A percentile compares a stretch with the other conserved stretches of the same genome.
Evolutionary conservation across 2,888 invertebrate species (phyloP).

Genomic region (Luperina nickerlii): DNA sequence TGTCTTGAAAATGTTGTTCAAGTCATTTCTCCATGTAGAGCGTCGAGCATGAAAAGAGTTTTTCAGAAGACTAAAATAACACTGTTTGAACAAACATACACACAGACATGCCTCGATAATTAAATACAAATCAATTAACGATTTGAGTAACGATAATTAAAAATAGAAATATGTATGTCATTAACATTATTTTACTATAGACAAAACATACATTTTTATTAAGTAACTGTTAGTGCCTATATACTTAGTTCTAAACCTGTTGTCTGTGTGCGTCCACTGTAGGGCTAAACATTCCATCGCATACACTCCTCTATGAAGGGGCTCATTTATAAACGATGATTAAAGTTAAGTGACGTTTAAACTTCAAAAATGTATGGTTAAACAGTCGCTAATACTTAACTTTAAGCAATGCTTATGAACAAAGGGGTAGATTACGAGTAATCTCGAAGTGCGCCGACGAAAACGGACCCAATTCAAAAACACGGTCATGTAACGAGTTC

Average conservation of each 20-base stretch:
- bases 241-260: neutral
- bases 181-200: neutral
- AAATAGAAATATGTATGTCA: slow-evolving; percentile 1
- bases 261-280: no score
- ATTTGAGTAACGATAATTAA: slow-evolving; percentile 3
- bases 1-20: neutral
- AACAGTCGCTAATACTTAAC: no score
- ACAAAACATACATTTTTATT: neutral
- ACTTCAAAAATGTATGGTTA: no score
- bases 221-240: neutral
- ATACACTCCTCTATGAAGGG: no score
- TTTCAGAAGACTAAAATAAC: neutral
- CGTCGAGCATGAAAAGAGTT: no score
- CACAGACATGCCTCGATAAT: neutral
- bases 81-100: no score
- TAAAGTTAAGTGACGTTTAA: no score
- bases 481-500: no score
- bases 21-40: neutral
- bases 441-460: neutral
- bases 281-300: neutral
- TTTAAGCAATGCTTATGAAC: no score
- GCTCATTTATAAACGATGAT: no score
- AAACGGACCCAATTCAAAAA: neutral
- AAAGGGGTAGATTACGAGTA: no score
- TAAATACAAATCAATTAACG: slow-evolving; percentile 23